Evolutionary conservation across 2,888 invertebrate genomes (phyloP), one percentile per base, ranked within the genome.

Genomic region (Scaeva pyrastri): DNA sequence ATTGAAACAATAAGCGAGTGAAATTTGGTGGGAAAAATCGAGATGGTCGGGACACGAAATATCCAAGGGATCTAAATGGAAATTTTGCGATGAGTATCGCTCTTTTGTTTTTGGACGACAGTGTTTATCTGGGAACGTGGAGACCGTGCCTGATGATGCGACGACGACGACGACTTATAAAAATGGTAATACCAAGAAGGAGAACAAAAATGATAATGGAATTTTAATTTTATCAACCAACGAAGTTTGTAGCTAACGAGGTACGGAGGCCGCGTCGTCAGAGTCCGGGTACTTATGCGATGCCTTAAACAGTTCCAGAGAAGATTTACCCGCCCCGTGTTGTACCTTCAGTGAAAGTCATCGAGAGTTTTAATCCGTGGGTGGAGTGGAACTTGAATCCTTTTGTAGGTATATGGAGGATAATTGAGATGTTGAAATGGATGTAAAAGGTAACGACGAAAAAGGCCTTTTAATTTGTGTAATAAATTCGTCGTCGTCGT

Each of bases 11-110:
- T 78, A 74, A 86, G 73, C n/a, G n/a, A 86, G 82, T 86, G 86
- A 82, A 79, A 82, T 31, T 86, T 86, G 82, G 86, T 86, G 86
- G 82, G 86, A 77, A 86, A 82, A 86, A n/a, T n/a, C n/a, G n/a
- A n/a, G n/a, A n/a, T n/a, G n/a, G n/a, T 82, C 70, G 73, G 76
- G 83, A 78, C 60, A 74, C 74, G 12, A 58, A 10, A 76, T n/a
- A n/a, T 58, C 66, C 74, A 78, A 78, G 73, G 78, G 78, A 78
- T 83, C 71, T 43, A 73, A 58, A 68, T 76, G 80, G 72, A 85
- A 80, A 80, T 72, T 52, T 52, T 14, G 26, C 71, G 52, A 76
- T 85, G 68, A 52, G 56, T 50, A 82, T 74, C 3, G 4, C 72
- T 50, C 12, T 23, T 7, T 2, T n/a, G n/a, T n/a, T n/a, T n/a